These are phyloP conservation scores for Asteroscopus sphinx DNA, from an alignment of 2,888 invertebrate genomes.

Conservation along the genomic window DNA sequence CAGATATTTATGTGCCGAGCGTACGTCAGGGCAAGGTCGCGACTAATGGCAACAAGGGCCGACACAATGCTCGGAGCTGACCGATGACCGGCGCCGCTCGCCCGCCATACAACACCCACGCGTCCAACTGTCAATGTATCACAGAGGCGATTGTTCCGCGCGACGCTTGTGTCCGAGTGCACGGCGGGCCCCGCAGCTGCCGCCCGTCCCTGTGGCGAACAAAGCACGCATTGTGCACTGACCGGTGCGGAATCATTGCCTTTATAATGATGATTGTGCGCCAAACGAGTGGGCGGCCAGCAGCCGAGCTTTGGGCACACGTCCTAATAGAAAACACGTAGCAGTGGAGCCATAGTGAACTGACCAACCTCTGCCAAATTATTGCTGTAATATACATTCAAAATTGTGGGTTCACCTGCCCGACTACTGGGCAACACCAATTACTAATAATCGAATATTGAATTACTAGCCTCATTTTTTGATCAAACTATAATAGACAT, in stretches of 20 bases:
- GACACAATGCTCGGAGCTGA: constrained; percentile 10
- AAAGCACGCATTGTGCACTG: constrained; percentile 56
- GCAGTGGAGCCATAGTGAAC: constrained; percentile 20
- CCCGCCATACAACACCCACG: constrained; percentile 18
- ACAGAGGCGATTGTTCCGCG: constrained; percentile 1
- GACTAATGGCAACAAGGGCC: neutral
- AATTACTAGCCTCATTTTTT: constrained; percentile 40
- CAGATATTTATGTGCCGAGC: constrained; percentile 5
- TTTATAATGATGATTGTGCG: constrained; percentile 41
- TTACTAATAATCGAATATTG: constrained; percentile 52
- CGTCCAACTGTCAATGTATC: constrained; percentile 11
- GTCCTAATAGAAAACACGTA: constrained; percentile 32
- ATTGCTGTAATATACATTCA: constrained; percentile 46
- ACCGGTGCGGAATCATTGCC: constrained; percentile 54
- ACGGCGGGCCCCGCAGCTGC: constrained; percentile 56
- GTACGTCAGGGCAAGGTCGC: constrained; percentile 14
- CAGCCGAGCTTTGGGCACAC: constrained; percentile 26
- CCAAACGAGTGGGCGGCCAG: constrained; percentile 45
- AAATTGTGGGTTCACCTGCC: constrained; percentile 36
- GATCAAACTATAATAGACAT: constrained; percentile 30
- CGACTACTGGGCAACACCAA: constrained; percentile 53
- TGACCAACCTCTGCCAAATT: constrained; percentile 40
- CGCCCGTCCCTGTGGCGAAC: constrained; percentile 33
- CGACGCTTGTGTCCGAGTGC: neutral
- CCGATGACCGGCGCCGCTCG: constrained; percentile 11